Conservation (phyloP, 2,888 invertebrate species). For the Platycheirus albimanus region DNA sequence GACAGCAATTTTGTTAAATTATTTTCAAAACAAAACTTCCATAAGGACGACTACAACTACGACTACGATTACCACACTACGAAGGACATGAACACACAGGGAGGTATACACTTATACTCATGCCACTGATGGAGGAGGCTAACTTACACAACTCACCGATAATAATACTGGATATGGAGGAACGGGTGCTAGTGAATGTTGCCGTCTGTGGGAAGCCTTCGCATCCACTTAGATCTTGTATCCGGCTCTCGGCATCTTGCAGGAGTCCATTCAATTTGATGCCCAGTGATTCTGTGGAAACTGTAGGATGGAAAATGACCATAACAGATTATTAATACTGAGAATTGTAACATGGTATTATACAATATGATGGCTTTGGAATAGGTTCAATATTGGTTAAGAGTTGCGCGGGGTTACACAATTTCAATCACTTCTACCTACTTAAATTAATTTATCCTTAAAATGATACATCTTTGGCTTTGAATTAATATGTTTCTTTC, state of each 20-base stretch:
- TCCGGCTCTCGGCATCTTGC: constrained; percentile 91
- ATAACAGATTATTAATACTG: constrained; percentile 38
- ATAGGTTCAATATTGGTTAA: neutral
- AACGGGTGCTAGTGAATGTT: constrained; percentile 81
- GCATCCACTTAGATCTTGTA: constrained; percentile 89
- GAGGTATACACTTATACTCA: neutral
- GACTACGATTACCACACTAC: constrained; percentile 2
- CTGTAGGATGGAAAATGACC: constrained; percentile 69
- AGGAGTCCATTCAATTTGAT: constrained; percentile 89
- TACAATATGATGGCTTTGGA: neutral
- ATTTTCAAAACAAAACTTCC: constrained; percentile 40
- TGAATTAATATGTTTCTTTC: too few relatives aligned
- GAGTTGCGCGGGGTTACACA: too few relatives aligned
- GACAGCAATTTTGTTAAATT: constrained; percentile 47
- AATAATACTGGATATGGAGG: constrained; percentile 85
- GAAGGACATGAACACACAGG: neutral
- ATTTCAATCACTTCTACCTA: too few relatives aligned
- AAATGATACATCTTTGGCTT: too few relatives aligned
- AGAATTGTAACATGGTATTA: neutral
- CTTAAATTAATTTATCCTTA: too few relatives aligned
- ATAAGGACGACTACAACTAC: too few relatives aligned
- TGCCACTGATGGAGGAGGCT: neutral
- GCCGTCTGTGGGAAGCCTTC: constrained; percentile 82
- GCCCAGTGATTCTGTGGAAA: constrained; percentile 86
- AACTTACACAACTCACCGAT: constrained; percentile 81